Conservation (phyloP, 2,888 invertebrate species). For the Drosophila mayaguana region DNA sequence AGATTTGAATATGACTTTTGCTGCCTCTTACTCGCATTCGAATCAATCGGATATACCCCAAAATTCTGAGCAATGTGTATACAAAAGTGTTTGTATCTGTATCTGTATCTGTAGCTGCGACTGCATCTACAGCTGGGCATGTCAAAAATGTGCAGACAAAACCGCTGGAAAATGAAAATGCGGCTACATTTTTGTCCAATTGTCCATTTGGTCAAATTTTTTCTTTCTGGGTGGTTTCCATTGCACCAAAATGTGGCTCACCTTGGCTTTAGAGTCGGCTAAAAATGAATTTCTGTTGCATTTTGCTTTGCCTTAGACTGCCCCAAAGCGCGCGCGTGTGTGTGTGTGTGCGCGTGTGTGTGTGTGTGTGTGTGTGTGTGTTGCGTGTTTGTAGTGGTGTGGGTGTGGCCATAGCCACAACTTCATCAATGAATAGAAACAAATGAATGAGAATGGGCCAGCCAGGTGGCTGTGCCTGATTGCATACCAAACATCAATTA, state of each 20-base stretch:
- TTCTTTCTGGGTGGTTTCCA: slow-evolving; percentile 36
- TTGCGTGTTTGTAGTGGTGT: slow-evolving; percentile 30
- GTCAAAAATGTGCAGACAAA: slow-evolving; percentile 46
- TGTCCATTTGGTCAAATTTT: slow-evolving; percentile 24
- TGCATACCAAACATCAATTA: slow-evolving; percentile 59
- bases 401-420: slow-evolving; percentile 43
- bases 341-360: slow-evolving; percentile 27
- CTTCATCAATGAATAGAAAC: slow-evolving; percentile 72
- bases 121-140: slow-evolving; percentile 40
- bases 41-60: background rate
- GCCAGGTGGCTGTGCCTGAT: slow-evolving; percentile 55
- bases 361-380: slow-evolving; percentile 30
- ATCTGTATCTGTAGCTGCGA: slow-evolving; percentile 32
- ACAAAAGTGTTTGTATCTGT: slow-evolving; percentile 4
- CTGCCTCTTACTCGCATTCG: background rate
- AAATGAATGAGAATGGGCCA: slow-evolving; percentile 60
- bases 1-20: background rate
- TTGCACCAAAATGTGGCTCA: slow-evolving; percentile 69
- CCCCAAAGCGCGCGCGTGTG: slow-evolving; percentile 25
- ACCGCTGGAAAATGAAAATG: slow-evolving; percentile 12
- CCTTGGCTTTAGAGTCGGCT: slow-evolving; percentile 52
- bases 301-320: slow-evolving; percentile 15
- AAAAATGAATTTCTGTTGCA: slow-evolving; percentile 34
- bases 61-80: background rate
- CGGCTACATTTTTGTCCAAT: slow-evolving; percentile 34